Conservation (phyloP, 2,113 vertebrate genomes). For the Salvelinus alpinus region DNA sequence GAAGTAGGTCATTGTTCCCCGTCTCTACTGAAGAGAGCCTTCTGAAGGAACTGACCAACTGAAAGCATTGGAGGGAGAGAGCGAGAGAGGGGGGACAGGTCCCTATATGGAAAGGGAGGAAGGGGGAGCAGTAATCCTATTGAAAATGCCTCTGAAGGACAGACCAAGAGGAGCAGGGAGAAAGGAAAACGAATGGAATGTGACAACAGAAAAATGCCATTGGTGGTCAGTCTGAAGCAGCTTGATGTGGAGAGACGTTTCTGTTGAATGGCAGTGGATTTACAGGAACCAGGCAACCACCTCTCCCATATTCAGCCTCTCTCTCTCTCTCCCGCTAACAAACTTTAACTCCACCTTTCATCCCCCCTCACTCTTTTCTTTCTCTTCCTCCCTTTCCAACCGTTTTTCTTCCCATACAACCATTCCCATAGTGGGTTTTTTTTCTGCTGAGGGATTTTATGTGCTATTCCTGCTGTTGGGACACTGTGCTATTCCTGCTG, state of each 20-base stretch:
- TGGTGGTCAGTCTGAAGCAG: constrained; percentile 43
- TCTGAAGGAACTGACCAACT: constrained; percentile 78
- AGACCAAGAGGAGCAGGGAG: constrained; percentile 57
- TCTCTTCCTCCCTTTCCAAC: no score
- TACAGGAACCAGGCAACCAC: no score
- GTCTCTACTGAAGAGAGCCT: constrained; percentile 74
- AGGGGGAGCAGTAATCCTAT: constrained; percentile 72
- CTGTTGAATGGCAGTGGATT: constrained; percentile 41
- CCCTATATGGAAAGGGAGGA: constrained; percentile 50
- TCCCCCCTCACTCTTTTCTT: not conserved
- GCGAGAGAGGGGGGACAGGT: constrained; percentile 65
- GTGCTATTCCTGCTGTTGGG: no score
- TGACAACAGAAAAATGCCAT: constrained; percentile 75
- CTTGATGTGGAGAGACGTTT: constrained; percentile 66
- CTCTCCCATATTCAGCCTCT: not conserved
- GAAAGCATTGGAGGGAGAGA: constrained; percentile 67
- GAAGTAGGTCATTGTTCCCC: constrained; percentile 81
- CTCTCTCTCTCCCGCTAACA: not conserved
- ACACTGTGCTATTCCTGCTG: no score
- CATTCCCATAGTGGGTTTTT: no score
- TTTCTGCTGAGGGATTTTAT: no score
- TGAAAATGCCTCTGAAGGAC: constrained; percentile 50
- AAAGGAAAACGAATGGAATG: constrained; percentile 75
- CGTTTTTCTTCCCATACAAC: no score
- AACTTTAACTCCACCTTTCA: not conserved